Conservation (phyloP, 1,140 invertebrate species). For the Temnothorax nylanderi region DNA sequence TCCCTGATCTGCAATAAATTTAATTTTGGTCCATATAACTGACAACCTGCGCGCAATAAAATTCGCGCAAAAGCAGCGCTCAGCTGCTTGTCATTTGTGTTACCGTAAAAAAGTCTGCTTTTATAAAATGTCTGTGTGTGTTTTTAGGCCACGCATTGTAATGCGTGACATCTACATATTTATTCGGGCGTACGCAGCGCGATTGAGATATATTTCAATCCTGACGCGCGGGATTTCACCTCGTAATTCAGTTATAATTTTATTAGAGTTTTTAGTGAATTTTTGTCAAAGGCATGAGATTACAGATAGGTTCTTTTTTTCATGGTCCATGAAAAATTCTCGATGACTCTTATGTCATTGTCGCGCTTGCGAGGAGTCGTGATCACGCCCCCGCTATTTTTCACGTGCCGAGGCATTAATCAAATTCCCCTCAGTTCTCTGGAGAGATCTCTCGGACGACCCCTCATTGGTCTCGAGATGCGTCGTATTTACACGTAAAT, state of each 20-base stretch:
- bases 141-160: background rate
- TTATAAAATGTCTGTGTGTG: background rate
- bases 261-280: conserved; percentile 5
- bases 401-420: conserved; percentile 70
- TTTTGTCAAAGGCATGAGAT: background rate
- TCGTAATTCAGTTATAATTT: background rate
- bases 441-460: conserved; percentile 15
- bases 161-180: background rate
- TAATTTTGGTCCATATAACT: conserved; percentile 44
- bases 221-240: background rate
- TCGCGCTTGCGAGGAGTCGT: conserved; percentile 21
- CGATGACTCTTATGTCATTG: conserved; percentile 35
- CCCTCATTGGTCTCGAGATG: conserved; percentile 27
- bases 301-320: background rate
- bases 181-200: background rate
- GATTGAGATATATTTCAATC: conserved; percentile 7
- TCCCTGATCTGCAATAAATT: conserved; percentile 43
- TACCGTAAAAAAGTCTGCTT: background rate
- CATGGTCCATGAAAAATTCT: conserved; percentile 2
- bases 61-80: conserved; percentile 19
- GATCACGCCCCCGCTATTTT: conserved; percentile 52
- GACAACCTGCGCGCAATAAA: conserved; percentile 37
- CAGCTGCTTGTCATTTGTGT: background rate
- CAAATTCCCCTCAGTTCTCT: conserved; percentile 46
- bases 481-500: conserved; percentile 31